Conservation (phyloP, 2,888 invertebrate genomes). For the Mythimna lalbum region DNA sequence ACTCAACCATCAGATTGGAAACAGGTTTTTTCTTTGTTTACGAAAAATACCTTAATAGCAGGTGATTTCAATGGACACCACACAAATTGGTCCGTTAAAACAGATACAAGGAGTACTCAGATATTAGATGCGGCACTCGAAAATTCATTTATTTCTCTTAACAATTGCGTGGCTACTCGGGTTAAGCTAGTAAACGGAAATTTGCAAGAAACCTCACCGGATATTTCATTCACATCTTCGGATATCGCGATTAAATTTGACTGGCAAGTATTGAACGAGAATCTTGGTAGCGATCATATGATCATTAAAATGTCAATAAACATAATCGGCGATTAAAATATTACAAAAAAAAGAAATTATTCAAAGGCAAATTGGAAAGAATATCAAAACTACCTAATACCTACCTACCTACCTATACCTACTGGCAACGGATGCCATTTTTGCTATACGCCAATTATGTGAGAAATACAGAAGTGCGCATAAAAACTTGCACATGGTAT, state of each 20-base stretch:
- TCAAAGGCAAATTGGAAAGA: not conserved
- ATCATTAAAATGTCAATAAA: constrained; percentile 3
- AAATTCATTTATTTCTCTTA: not conserved
- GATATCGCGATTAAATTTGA: constrained; percentile 3
- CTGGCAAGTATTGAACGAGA: not conserved
- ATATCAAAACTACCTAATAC: not conserved
- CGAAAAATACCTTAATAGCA: not conserved
- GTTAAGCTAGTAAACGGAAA: not conserved
- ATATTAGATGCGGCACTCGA: not conserved
- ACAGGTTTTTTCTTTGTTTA: not conserved
- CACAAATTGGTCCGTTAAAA: not conserved
- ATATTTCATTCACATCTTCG: constrained; percentile 1
- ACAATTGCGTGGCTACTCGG: not conserved
- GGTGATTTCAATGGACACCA: not conserved
- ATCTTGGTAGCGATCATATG: constrained; percentile 5
- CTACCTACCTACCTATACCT: too few species aligned
- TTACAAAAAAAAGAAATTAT: not conserved
- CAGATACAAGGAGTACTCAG: not conserved
- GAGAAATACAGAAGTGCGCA: too few species aligned
- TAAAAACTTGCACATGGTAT: too few species aligned
- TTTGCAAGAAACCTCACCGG: constrained; percentile 1
- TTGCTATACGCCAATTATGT: too few species aligned
- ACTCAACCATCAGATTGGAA: not conserved
- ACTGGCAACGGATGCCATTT: too few species aligned
- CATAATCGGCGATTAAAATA: not conserved